Base-by-base conservation (phyloP, 2,888 invertebrate genomes). In the Thyatira batis region DNA sequence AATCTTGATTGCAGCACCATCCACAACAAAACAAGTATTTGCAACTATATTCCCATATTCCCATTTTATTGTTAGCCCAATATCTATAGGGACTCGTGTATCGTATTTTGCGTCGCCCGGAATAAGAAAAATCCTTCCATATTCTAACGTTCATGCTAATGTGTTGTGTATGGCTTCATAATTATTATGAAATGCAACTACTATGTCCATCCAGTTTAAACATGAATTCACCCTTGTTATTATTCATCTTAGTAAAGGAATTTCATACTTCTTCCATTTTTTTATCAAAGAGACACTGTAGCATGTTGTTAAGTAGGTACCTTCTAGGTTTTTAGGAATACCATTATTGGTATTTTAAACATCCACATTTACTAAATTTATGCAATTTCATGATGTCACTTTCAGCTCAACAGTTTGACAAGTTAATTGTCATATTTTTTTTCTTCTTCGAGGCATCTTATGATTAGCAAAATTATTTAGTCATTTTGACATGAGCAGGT, bases 21-120 rank as follows among this genome's bases (percentile, higher is more conserved):
- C 53, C 56, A 53, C 61, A 64, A 20, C 59, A 55, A 48, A 55
- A 53, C 30, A 65, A 48, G 30, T 59, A 45, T 57, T 59, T 55
- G 43, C 30, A 62, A 8, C 50, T 49, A 43, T 58, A 27, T 55
- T 60, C 51, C 21, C 51, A 58, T 30, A 51, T 56, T 21, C 53
- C 33, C 11, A 50, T 55, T 20, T 13, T 28, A 28, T 17, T 46
- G 10, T 21, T 28, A 28, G 21, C 27, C 25, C 17, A 50, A 20
- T 52, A 20, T 20, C 30, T 52, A 52, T 52, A 52, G 43, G 43
- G 13, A 17, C 51, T 45, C 27, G 45, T 39, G 20, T 50, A 52
- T 55, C 56, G 58, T 20, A 53, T 55, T 27, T 48, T 17, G 33
- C 58, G 54, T 48, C 17, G 20, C 28, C 13, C 6, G 33, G 33